Conservation (phyloP, 2,888 invertebrate species). For the Epirrhoe tristata region DNA sequence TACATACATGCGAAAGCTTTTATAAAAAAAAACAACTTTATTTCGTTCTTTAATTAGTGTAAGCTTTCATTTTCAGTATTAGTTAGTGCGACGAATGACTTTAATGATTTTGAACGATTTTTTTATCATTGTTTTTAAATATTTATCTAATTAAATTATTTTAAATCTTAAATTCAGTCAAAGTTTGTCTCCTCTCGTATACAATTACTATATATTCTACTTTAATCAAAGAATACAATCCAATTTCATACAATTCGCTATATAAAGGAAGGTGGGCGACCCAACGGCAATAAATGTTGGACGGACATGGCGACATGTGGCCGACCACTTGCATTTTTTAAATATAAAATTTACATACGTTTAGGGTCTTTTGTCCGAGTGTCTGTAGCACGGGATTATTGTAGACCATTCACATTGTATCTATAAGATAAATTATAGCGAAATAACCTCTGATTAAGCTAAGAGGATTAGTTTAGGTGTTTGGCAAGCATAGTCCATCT, state of each 20-base stretch:
- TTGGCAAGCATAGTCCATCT: no score
- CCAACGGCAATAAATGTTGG: slow-evolving; percentile 62
- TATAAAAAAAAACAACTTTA: no score
- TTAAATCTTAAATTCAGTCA: background rate
- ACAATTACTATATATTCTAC: background rate
- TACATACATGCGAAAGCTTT: no score
- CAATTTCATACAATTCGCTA: slow-evolving; percentile 60
- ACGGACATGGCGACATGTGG: slow-evolving; percentile 71
- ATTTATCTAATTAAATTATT: no score
- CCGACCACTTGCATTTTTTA: slow-evolving; percentile 77
- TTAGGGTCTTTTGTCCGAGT: slow-evolving; percentile 52
- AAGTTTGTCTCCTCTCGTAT: background rate
- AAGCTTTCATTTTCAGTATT: background rate
- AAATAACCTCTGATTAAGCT: no score
- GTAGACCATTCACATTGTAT: background rate
- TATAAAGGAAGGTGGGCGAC: slow-evolving; percentile 59
- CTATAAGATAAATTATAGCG: no score
- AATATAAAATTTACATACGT: slow-evolving; percentile 82
- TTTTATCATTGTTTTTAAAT: no score
- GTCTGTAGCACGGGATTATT: background rate
- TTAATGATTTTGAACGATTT: background rate
- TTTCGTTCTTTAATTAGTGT: no score
- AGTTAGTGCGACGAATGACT: background rate
- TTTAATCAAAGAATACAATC: slow-evolving; percentile 35
- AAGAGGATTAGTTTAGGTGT: no score